Evolutionary conservation across 1,140 invertebrate species (phyloP).

Genomic region (Bombus pascuorum): DNA sequence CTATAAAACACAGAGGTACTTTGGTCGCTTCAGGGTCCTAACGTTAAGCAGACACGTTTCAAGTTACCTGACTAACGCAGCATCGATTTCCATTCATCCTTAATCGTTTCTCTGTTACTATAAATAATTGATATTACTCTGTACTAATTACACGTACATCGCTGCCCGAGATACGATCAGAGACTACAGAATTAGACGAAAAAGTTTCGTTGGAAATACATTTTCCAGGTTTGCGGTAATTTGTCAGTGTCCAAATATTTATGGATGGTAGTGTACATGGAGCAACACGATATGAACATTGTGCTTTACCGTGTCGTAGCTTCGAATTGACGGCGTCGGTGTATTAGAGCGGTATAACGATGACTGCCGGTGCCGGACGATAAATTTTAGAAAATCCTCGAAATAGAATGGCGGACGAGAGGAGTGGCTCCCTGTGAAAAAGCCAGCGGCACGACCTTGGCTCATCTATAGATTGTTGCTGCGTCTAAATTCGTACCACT

Average conservation of each 20-base stretch:
- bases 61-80: too few species aligned
- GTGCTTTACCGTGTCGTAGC: not conserved
- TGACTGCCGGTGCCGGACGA: slow-evolving; percentile 29
- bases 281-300: not conserved
- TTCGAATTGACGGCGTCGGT: slow-evolving; percentile 31
- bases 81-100: too few species aligned
- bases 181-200: too few species aligned
- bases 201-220: too few species aligned
- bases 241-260: not conserved
- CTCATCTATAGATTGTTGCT: slow-evolving; percentile 52
- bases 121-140: rapidly evolving
- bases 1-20: too few species aligned
- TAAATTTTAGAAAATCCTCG: slow-evolving; percentile 60
- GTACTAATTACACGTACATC: too few species aligned
- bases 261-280: not conserved
- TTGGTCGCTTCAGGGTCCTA: too few species aligned
- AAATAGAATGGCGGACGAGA: slow-evolving; percentile 53
- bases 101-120: too few species aligned
- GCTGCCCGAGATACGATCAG: too few species aligned
- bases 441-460: slow-evolving; percentile 65
- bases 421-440: slow-evolving; percentile 46
- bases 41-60: too few species aligned
- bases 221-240: not conserved
- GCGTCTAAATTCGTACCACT: slow-evolving; percentile 56
- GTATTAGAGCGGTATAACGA: slow-evolving; percentile 33